Evolutionary conservation across 2,888 invertebrate species (phyloP), one percentile per base, ranked within the genome.

Genomic region (Clunio marinus): DNA sequence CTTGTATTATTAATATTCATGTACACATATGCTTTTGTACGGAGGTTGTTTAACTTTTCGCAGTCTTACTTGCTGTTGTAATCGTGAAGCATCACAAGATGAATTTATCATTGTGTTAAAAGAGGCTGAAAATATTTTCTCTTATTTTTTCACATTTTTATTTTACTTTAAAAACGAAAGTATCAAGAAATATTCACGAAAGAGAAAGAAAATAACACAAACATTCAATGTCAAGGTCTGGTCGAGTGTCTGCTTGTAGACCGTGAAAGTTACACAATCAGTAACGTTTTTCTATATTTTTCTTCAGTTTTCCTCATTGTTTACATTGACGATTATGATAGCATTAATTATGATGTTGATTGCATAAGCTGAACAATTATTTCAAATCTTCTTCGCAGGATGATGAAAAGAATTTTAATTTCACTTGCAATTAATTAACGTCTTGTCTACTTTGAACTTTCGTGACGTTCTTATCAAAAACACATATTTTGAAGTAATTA

Each of bases 201-300:
- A 4, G 17, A 51, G 37, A 60, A 32, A 46, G 63, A 63, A 28
- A 63, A 27, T 46, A 46, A 27, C 25, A 46, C 17, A 20, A 27
- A 15, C 7, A 35, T 66, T 66, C 66, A 66, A 66, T 66, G 66
- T 66, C 66, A 66, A 66, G 66, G 66, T 32, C 35, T 37, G 24
- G 32, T 41, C 41, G 20, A 28, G 15, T 51, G 17, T 51, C 51
- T 24, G 46, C 45, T 10, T 55, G 10, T 17, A 41, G 62, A 63
- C 41, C 62, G 41, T 41, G 41, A 41, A 60, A 63, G 25, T 66
- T 66, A 55, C 66, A 55, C 55, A 66, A 51, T 45, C 22, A 20
- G 17, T 45, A 27, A 45, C 45, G 28, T 22, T 41, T 37, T 45
- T 28, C 7, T 46, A 22, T 28, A 41, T 15, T 63, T 46, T 45